Conservation (phyloP, 1,140 invertebrate genomes). For the Drosophila arawakana region DNA sequence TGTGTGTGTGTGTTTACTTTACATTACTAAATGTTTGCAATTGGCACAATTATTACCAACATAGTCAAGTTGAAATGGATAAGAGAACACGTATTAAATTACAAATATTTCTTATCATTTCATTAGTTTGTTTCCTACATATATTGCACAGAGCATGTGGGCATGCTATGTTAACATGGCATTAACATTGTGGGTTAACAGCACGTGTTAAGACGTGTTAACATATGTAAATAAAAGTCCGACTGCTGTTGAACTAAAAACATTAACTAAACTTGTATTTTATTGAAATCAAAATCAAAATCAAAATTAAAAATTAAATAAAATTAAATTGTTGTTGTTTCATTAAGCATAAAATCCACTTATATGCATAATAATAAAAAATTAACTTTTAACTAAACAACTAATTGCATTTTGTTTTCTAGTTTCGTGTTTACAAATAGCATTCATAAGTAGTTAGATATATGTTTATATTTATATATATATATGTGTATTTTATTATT, state of each 20-base stretch:
- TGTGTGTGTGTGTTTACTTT: constrained; percentile 46
- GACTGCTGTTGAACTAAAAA: constrained; percentile 62
- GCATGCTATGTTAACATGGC: not conserved
- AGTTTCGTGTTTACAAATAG: constrained; percentile 12
- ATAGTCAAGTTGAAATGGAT: constrained; percentile 44
- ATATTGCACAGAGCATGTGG: constrained; percentile 17
- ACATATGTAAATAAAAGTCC: constrained; percentile 24
- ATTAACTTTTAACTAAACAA: constrained; percentile 49
- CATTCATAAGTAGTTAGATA: not conserved
- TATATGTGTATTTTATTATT: not conserved
- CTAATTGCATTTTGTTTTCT: constrained; percentile 56
- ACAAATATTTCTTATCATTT: constrained; percentile 17
- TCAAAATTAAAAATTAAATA: not conserved
- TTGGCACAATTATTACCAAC: constrained; percentile 70
- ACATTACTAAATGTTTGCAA: constrained; percentile 65
- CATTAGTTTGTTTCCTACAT: constrained; percentile 18
- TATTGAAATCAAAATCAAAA: constrained; percentile 48
- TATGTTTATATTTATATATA: not conserved
- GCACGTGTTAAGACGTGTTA: constrained; percentile 1
- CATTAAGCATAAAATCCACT: constrained; percentile 8
- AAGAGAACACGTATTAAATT: constrained; percentile 14
- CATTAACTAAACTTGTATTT: constrained; percentile 65
- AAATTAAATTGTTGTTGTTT: not conserved
- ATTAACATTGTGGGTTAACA: constrained; percentile 18
- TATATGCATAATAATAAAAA: constrained; percentile 20